Conservation (phyloP, 2,888 invertebrate species). For the Chouioia cunea region DNA sequence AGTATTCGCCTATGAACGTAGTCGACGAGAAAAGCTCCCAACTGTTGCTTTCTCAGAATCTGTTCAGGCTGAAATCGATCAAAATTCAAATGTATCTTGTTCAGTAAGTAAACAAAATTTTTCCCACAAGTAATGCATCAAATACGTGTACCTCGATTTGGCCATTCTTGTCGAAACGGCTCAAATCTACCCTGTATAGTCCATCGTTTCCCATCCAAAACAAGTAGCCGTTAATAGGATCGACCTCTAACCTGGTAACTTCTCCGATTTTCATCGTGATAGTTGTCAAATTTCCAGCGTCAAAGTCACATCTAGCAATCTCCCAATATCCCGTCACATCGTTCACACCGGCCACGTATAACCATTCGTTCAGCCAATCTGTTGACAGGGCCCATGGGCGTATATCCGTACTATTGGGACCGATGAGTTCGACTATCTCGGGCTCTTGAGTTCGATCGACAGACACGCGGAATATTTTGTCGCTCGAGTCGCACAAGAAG, state of each 20-base stretch:
- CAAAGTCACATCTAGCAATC: constrained; percentile 82
- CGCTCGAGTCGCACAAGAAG: constrained; percentile 82
- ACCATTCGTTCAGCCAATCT: constrained; percentile 89
- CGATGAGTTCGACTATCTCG: constrained; percentile 65
- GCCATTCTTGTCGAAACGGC: constrained; percentile 70
- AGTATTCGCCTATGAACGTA: constrained; percentile 84
- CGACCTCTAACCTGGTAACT: constrained; percentile 81
- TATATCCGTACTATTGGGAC: constrained; percentile 71
- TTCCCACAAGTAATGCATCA: neutral
- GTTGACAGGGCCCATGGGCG: constrained; percentile 81
- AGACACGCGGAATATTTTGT: constrained; percentile 73
- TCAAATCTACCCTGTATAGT: constrained; percentile 82
- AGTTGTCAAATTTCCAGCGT: constrained; percentile 78
- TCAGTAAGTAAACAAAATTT: constrained; percentile 5
- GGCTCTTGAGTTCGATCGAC: constrained; percentile 67
- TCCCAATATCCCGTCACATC: constrained; percentile 74
- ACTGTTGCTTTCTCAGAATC: constrained; percentile 76
- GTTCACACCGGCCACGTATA: constrained; percentile 83
- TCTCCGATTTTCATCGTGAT: constrained; percentile 68
- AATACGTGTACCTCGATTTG: constrained; percentile 1
- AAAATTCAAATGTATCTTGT: constrained; percentile 23
- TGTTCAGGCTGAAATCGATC: constrained; percentile 72
- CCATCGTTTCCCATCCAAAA: constrained; percentile 83
- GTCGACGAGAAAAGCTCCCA: constrained; percentile 88
- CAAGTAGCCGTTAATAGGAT: constrained; percentile 93